Percentiles rank a stretch among this genome's conserved stretches.
These are phyloP conservation scores for Helleia helle DNA, from an alignment of 2,888 invertebrate genomes.

Conservation along the genomic window DNA sequence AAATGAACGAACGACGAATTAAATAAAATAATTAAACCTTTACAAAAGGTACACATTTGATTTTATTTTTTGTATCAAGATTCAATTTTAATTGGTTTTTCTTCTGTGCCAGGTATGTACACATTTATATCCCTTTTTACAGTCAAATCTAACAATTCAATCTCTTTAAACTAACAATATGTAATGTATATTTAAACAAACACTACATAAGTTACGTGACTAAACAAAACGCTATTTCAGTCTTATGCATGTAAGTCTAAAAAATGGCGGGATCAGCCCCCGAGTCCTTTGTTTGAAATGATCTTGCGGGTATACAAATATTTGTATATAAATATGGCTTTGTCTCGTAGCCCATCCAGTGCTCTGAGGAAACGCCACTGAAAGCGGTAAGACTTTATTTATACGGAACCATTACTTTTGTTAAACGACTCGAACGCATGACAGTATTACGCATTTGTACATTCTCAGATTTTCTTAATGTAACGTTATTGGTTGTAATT, in stretches of 20 bases:
- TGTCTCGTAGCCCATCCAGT: not conserved
- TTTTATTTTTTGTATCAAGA: too few species aligned
- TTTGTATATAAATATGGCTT: conserved; percentile 13
- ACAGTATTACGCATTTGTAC: conserved; percentile 2
- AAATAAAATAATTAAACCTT: too few species aligned
- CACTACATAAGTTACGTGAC: not conserved
- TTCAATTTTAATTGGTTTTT: too few species aligned
- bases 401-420: conserved; percentile 9
- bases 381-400: conserved; percentile 6
- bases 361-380: conserved; percentile 7
- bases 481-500: too few species aligned
- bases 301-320: conserved; percentile 11
- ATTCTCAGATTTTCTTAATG: not conserved
- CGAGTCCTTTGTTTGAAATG: conserved; percentile 11
- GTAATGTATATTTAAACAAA: conserved; percentile 4
- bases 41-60: too few species aligned
- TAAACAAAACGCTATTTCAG: too few species aligned
- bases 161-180: conserved; percentile 1
- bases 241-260: conserved; percentile 5
- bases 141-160: too few species aligned
- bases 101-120: too few species aligned
- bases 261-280: conserved; percentile 8
- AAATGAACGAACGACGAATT: too few species aligned
- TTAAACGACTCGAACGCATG: conserved; percentile 12
- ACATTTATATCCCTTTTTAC: too few species aligned